A percentile compares a stretch with the other conserved stretches of the same genome.
Conservation (phyloP, 2,888 invertebrate genomes). For the Troilus luridus region DNA sequence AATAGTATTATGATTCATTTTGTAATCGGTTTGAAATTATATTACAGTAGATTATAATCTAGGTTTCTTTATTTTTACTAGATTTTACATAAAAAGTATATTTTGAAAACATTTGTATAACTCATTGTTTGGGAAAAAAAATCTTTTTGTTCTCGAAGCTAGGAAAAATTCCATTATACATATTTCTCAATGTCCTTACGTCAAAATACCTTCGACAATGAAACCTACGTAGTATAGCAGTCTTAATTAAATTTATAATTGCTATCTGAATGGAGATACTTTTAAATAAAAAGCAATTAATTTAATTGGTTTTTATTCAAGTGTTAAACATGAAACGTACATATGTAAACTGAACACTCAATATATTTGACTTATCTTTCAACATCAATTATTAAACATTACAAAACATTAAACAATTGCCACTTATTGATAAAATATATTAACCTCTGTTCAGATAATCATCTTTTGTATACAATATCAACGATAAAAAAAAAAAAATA, state of each 20-base stretch:
- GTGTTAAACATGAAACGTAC: neutral
- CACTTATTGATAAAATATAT: neutral
- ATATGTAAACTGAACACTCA: neutral
- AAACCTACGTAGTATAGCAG: neutral
- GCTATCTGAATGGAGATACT: neutral
- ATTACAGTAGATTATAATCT: no score
- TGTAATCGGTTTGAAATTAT: no score
- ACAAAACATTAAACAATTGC: no score
- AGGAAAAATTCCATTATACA: neutral
- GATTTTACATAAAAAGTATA: no score
- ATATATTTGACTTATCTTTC: neutral
- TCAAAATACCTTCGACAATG: neutral
- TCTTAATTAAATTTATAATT: slow-evolving; percentile 10
- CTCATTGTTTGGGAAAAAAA: no score
- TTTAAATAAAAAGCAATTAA: neutral
- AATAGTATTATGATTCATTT: no score
- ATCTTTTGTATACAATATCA: no score
- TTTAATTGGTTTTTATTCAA: neutral
- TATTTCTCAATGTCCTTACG: neutral
- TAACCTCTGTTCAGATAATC: no score
- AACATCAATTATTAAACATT: neutral
- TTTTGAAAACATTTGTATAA: no score
- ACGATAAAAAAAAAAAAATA: no score
- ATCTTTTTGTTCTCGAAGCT: neutral
- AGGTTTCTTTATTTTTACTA: no score